phyloP scores from a whole-genome alignment of 2,797 vertebrate species.

The Anas georgica region DNA sequence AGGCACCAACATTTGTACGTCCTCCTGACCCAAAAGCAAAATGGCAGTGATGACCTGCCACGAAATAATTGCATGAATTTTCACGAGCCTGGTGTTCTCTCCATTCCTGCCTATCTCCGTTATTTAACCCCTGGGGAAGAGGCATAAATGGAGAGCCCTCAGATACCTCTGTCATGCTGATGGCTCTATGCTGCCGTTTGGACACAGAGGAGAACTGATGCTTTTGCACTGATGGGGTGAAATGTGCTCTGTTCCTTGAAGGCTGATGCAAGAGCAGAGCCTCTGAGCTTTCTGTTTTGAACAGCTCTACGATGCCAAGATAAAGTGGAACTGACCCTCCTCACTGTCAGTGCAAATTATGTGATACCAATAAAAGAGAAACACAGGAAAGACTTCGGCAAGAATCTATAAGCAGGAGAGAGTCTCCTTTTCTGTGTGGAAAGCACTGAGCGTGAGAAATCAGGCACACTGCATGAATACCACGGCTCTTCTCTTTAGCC shows the following conservation, averaged over 20 bases:
- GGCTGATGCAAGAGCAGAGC: neutral
- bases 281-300: slow-evolving; percentile 13
- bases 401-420: neutral
- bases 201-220: neutral
- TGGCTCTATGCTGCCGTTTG: slow-evolving; percentile 15
- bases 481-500: neutral
- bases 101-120: neutral
- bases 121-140: slow-evolving; percentile 26
- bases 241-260: slow-evolving; percentile 25
- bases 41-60: neutral
- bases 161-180: slow-evolving; percentile 5
- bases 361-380: neutral
- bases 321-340: neutral
- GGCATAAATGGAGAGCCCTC: slow-evolving; percentile 1
- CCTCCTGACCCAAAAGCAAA: neutral
- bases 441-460: neutral
- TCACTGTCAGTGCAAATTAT: neutral
- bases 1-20: neutral
- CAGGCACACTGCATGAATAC: neutral
- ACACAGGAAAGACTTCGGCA: neutral
- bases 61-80: slow-evolving; percentile 53
- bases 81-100: neutral
- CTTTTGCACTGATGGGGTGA: slow-evolving; percentile 2
- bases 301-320: neutral
- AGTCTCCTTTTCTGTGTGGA: neutral